A percentile compares a stretch with the other conserved stretches of the same genome.
phyloP scores from a whole-genome alignment of 30 jellyfish, hydroid and myxozoan species.

The Clytia hemisphaerica region DNA sequence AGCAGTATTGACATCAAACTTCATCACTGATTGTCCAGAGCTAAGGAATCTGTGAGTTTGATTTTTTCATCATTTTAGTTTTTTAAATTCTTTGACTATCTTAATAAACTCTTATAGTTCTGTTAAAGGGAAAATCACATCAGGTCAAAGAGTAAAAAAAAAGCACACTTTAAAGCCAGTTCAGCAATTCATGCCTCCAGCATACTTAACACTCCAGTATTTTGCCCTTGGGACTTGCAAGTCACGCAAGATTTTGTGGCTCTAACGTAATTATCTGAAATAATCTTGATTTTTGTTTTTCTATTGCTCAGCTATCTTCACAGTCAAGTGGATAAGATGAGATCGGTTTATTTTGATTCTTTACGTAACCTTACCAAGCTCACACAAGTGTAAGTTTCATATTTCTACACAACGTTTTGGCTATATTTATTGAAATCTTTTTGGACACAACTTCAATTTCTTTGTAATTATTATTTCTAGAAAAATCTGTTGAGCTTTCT shows the following conservation, averaged over 20 bases:
- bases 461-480: too few relatives aligned
- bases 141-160: too few relatives aligned
- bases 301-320: constrained; percentile 46
- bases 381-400: constrained; percentile 57
- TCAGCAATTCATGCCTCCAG: too few relatives aligned
- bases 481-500: too few relatives aligned
- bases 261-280: background rate
- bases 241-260: too few relatives aligned
- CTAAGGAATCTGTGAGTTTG: constrained; percentile 59
- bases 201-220: too few relatives aligned
- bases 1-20: constrained; percentile 43
- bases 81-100: background rate
- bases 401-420: background rate
- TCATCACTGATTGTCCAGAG: constrained; percentile 42
- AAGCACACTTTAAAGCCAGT: too few relatives aligned
- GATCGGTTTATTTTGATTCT: constrained; percentile 49
- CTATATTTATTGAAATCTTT: too few relatives aligned
- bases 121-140: too few relatives aligned
- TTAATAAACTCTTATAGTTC: background rate
- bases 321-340: constrained; percentile 41
- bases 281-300: background rate
- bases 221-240: too few relatives aligned
- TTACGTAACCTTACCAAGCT: constrained; percentile 46
- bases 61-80: background rate
- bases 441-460: too few relatives aligned